These are phyloP conservation scores for Drosophila mimetica DNA, from an alignment of 2,888 invertebrate species.

Conservation along the genomic window DNA sequence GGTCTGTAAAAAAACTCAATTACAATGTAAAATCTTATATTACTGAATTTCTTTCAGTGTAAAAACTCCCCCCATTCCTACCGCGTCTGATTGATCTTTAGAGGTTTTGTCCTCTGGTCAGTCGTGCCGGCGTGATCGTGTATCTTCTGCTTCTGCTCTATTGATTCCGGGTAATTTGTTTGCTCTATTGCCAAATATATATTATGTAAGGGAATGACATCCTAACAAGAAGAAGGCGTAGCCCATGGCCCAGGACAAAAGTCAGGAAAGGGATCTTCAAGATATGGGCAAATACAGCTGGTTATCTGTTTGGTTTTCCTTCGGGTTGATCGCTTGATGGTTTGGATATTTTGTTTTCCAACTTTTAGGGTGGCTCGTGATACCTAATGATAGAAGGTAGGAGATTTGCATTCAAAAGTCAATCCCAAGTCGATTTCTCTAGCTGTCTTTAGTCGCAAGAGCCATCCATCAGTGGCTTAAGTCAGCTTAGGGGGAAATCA, in stretches of 20 bases:
- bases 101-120: constrained; percentile 59
- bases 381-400: constrained; percentile 17
- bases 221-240: constrained; percentile 47
- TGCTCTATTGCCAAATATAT: constrained; percentile 40
- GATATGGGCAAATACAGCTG: constrained; percentile 36
- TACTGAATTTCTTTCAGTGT: neutral
- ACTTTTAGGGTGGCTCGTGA: constrained; percentile 29
- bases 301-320: constrained; percentile 6
- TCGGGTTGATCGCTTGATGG: neutral
- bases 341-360: neutral
- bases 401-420: constrained; percentile 38
- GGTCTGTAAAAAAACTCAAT: too few relatives aligned
- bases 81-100: constrained; percentile 59
- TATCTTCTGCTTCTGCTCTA: constrained; percentile 44
- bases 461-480: constrained; percentile 46
- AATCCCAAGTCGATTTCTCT: constrained; percentile 29
- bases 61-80: neutral
- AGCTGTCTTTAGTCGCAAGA: constrained; percentile 4
- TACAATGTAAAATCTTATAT: neutral
- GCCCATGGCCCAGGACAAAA: constrained; percentile 24
- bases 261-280: constrained; percentile 22
- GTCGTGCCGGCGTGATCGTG: constrained; percentile 64
- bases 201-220: constrained; percentile 17
- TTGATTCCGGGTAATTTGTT: constrained; percentile 45
- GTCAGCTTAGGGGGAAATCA: constrained; percentile 51